Base-by-base conservation (phyloP, 2,797 vertebrate genomes). In the Danio albolineatus region DNA sequence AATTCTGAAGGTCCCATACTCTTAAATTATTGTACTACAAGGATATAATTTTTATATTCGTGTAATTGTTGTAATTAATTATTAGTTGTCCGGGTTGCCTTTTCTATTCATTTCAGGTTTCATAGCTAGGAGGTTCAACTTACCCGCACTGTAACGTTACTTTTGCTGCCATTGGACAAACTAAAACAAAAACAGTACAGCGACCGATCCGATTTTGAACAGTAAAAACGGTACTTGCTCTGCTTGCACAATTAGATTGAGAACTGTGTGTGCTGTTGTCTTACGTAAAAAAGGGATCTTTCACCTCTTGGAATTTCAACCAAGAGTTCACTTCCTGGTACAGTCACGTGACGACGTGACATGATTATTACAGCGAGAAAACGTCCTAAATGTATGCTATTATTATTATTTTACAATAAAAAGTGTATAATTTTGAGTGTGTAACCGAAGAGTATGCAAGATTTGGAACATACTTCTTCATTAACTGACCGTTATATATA, bases 141-240 rank as follows among this genome's bases (percentile, higher is more conserved):
- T 54, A 75, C 84, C 81, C 76, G 78, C 39, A 53, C 41, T 76
- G 39, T 69, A 16, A 28, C 28, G 28, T 28, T 28, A 1, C 13
- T 48, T 17, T 54, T 49, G 39, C 12, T 67, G 53, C 62, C 64
- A 59, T 65, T 44, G 19, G 54, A 61, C 12, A 41, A 19, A 64
- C 7, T 21, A n/a, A 19, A 74, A 53, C 62, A 5, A 19, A 56
- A 10, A 64, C 73, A 64, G 21, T n/a, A 65, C 44, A 53, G 39
- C 8, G 7, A 16, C 59, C 60, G 13, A 28, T 54, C 14, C 51
- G 46, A 16, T 53, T 17, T 5, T 2, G n/a, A 73, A 57, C 19
- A 28, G 4, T 56, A 5, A 54, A 54, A 36, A 17, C 49, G 4
- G 14, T 39, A 1, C 61, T 43, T 16, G 10, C n/a, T 70, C 14